Base-by-base conservation (phyloP, 2,797 vertebrate genomes). In the Coregonus sp. region DNA sequence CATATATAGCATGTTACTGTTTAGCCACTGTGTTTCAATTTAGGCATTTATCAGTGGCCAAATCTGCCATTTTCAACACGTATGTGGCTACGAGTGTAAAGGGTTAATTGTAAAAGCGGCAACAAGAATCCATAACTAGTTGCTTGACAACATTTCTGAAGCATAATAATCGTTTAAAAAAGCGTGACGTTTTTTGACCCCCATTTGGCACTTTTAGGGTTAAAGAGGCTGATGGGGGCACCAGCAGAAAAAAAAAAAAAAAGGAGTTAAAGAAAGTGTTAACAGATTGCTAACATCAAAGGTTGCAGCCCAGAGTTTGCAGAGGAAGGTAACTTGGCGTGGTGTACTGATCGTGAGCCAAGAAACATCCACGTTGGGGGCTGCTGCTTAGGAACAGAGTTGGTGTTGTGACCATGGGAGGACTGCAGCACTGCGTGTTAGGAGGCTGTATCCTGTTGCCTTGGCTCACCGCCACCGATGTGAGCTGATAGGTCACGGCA, bases 281-380 rank as follows among this genome's bases (percentile, higher is more conserved):
- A 2, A 47, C 40, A 47, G 40, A 47, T 11, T 47, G 11, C 47
- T 75, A 11, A 47, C 40, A 47, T 71, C 52, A 56, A 66, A 4
- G 2, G 52, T 63, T 12, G 4, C 51, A 72, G 5, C 16, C 59
- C 14, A 2, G 40, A 1, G 35, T 78, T 74, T 77, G 63, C 77
- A 77, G 63, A 67, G 65, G 73, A 56, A 77, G 80, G 29, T 68
- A 73, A 33, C 59, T 47, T 67, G 70, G 14, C 0, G 15, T 7
- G 40, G 40, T 47, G 4, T 37, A 72, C 70, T 31, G 52, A 56
- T 82, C 61, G 52, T 4, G 50, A 70, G 78, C 73, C 79, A 71
- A 75, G 77, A 2, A 61, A 66, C 65, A 75, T 81, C 70, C 82
- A 79, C 79, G 33, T 63, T 69, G 37, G 12, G 37, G 52, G 54